phyloP scores from a whole-genome alignment of 1,140 invertebrate species.

The Bombus difficillimus region DNA sequence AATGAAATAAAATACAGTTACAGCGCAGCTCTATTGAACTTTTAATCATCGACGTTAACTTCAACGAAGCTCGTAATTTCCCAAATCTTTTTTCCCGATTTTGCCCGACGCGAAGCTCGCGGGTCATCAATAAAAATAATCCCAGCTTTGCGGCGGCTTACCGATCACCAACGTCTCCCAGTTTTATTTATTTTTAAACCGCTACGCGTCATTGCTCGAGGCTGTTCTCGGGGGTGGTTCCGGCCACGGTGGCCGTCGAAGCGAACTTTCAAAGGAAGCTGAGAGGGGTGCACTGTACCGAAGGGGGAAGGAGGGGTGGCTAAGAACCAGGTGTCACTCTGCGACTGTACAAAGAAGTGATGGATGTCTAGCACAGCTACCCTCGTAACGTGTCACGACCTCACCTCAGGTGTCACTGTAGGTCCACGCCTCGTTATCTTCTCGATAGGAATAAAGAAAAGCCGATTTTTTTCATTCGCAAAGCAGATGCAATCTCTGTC shows the following conservation, averaged over 20 bases:
- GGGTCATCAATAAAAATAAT: slow-evolving; percentile 68
- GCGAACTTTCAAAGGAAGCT: slow-evolving; percentile 59
- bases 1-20: background rate
- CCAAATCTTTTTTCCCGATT: slow-evolving; percentile 27
- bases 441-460: slow-evolving; percentile 48
- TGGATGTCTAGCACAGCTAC: slow-evolving; percentile 70
- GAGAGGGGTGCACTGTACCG: slow-evolving; percentile 46
- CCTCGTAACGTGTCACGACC: slow-evolving; percentile 71
- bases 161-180: slow-evolving; percentile 27
- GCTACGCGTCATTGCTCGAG: slow-evolving; percentile 37
- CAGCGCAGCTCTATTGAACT: background rate
- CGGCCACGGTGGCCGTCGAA: slow-evolving; percentile 31
- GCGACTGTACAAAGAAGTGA: slow-evolving; percentile 71
- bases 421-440: slow-evolving; percentile 68
- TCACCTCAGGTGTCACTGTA: slow-evolving; percentile 75
- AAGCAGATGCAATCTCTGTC: slow-evolving; percentile 15
- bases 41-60: background rate
- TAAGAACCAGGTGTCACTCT: slow-evolving; percentile 75
- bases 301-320: slow-evolving; percentile 31
- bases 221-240: slow-evolving; percentile 51
- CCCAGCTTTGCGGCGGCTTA: slow-evolving; percentile 51
- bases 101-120: slow-evolving; percentile 4
- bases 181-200: slow-evolving; percentile 59
- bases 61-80: background rate
- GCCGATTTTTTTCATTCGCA: slow-evolving; percentile 36